Evolutionary conservation across 2,888 invertebrate species (phyloP), one percentile per base, ranked within the genome.

Genomic region (Eudemis profundana): DNA sequence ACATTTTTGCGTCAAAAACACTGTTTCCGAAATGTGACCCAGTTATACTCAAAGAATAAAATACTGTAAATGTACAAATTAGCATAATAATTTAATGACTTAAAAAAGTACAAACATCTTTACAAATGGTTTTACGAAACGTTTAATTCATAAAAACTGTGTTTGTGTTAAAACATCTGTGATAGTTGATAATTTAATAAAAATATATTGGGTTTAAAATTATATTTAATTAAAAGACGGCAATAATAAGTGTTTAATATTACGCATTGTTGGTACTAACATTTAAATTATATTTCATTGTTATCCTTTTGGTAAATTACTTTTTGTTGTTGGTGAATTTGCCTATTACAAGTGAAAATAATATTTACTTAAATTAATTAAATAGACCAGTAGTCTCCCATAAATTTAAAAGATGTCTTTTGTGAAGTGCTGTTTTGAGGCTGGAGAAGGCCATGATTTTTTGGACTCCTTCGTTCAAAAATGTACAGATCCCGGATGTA

Each of bases 401-500:
- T 29, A 3, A 50, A 19, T 66, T 62, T 65, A 42, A 54, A 65
- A 70, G 76, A 95, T 95, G 95, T 94, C 95, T 73, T 93, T 95
- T 70, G 93, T 96, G 70, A 95, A 95, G 82, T 96, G 96, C 87
- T 96, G 96, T 89, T 96, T 96, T 83, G 96, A 96, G 80, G 93
- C 94, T 59, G 93, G 94, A 15, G 96, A 96, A 78, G 90, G 95
- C 38, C 94, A 95, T 14, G 96, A 96, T 83, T 94, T 96, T 80
- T 87, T 96, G 69, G 96, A 96, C 76, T 93, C 95, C 17, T 94
- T 96, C 75, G 93, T 95, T 44, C 95, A 95, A 86, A 96, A 96
- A 90, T 96, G 96, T 83, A 95, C 96, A 49, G 96, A 96, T 87
- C 95, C 96, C 64, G 94, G 95, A 79, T 96, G 96, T 96, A 93